phyloP scores from a whole-genome alignment of 2,113 vertebrate genomes.

The Pseudorasbora parva region DNA sequence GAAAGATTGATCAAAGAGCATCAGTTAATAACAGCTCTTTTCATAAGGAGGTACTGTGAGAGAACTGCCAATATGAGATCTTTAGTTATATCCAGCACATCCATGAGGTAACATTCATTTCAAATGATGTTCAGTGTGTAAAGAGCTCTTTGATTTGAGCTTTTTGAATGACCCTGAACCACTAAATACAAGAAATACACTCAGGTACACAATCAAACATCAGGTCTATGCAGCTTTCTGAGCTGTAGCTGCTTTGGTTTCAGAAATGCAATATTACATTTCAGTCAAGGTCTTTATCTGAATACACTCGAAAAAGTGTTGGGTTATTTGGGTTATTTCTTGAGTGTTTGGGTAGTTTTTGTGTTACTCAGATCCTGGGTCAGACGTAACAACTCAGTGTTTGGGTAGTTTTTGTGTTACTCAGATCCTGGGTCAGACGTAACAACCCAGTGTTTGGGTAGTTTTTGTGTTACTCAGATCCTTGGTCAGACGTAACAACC shows the following conservation, averaged over 20 bases:
- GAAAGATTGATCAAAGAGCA: neutral
- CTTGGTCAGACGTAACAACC: no score
- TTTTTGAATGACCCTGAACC: neutral
- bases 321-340: no score
- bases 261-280: neutral
- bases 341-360: no score
- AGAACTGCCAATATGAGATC: neutral
- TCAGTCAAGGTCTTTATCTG: neutral
- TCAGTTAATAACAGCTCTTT: neutral
- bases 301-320: neutral
- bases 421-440: no score
- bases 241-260: neutral
- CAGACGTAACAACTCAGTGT: no score
- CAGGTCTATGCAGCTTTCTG: neutral
- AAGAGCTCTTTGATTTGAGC: neutral
- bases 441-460: no score
- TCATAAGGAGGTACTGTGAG: neutral
- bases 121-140: neutral
- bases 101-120: neutral
- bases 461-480: no score
- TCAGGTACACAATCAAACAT: neutral
- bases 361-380: no score
- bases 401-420: no score
- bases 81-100: neutral
- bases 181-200: neutral